phyloP scores from a whole-genome alignment of 1,140 invertebrate species.

The Cotesia chilonis region DNA sequence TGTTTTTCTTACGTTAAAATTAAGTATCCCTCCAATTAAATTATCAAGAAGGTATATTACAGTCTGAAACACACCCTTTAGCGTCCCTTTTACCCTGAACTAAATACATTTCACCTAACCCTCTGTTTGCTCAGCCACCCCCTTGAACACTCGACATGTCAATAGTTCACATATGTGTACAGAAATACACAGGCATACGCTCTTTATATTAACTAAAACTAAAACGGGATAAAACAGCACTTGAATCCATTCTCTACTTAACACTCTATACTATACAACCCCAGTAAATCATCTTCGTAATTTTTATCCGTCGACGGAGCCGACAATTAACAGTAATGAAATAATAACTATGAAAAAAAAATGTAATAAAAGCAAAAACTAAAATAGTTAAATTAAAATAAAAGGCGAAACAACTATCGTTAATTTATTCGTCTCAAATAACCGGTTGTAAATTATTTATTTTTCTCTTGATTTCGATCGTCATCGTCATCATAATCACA shows the following conservation, averaged over 20 bases:
- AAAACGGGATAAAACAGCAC: not conserved
- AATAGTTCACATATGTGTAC: not conserved
- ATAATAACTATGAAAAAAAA: conserved; percentile 3
- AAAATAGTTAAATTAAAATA: not conserved
- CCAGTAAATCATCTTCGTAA: no score
- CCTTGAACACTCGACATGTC: conserved; percentile 10
- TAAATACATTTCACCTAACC: conserved; percentile 12
- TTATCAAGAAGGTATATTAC: conserved; percentile 3
- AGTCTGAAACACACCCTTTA: conserved; percentile 13
- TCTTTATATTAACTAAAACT: not conserved
- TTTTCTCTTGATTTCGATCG: conserved; percentile 1
- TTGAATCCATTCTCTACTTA: not conserved
- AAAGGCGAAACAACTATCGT: not conserved
- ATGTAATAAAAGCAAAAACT: not conserved
- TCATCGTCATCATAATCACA: not conserved
- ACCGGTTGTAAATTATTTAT: conserved; percentile 24
- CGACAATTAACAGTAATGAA: no score
- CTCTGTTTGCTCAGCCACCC: conserved; percentile 21
- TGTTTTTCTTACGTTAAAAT: not conserved
- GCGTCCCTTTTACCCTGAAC: not conserved
- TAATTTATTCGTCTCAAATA: conserved; percentile 26
- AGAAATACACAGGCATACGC: not conserved
- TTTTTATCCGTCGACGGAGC: no score
- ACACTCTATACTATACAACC: no score
- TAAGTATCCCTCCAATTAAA: conserved; percentile 14